These are phyloP conservation scores for Campodea augens DNA, from an alignment of 1,140 invertebrate species.

Conservation along the genomic window DNA sequence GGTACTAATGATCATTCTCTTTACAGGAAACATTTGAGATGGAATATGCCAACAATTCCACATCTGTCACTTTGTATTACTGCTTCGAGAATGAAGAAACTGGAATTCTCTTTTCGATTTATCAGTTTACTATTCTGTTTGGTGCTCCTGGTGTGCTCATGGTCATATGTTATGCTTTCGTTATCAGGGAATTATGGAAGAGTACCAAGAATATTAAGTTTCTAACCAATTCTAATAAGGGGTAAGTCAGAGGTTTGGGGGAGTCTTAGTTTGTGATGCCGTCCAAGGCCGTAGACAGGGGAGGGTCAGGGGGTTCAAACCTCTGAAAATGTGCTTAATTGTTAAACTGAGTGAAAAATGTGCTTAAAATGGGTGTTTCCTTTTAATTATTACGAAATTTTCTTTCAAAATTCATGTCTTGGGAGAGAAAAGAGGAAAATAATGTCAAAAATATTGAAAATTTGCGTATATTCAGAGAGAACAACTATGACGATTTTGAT, in stretches of 20 bases:
- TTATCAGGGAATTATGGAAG: slow-evolving; percentile 33
- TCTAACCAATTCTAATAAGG: slow-evolving; percentile 22
- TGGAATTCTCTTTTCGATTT: slow-evolving; percentile 23
- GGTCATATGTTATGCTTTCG: slow-evolving; percentile 31
- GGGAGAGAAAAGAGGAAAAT: too few relatives aligned
- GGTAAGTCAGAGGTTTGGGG: too few relatives aligned
- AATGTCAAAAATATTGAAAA: too few relatives aligned
- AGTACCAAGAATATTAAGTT: slow-evolving; percentile 27
- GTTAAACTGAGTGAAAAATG: not conserved
- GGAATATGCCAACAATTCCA: slow-evolving; percentile 23
- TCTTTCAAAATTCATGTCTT: too few relatives aligned
- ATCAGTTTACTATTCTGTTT: slow-evolving; percentile 31
- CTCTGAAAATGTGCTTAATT: too few relatives aligned
- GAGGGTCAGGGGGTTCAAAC: too few relatives aligned
- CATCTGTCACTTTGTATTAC: slow-evolving; percentile 21
- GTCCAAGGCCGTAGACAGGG: too few relatives aligned
- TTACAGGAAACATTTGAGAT: slow-evolving; percentile 21
- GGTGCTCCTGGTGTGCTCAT: slow-evolving; percentile 28
- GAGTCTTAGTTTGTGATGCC: too few relatives aligned
- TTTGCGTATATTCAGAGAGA: too few relatives aligned
- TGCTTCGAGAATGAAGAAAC: slow-evolving; percentile 21
- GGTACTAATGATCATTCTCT: not conserved
- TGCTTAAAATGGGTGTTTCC: not conserved
- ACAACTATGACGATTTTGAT: too few relatives aligned
- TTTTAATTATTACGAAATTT: too few relatives aligned